Base-by-base conservation (phyloP, 2,888 invertebrate species). In the Oscheius sp. region DNA sequence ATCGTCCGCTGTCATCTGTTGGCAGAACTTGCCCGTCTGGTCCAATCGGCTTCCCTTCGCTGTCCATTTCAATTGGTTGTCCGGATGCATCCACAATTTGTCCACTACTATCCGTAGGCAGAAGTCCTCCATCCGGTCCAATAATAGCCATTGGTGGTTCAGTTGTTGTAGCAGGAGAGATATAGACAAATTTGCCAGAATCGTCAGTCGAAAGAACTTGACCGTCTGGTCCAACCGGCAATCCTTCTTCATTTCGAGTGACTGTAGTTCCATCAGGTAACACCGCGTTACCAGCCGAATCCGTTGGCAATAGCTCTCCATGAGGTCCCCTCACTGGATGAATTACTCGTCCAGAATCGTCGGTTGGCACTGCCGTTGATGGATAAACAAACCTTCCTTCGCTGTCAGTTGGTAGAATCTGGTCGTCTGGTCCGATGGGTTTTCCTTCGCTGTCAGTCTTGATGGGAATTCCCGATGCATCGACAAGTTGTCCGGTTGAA, bases 341-440 rank as follows among this genome's bases (percentile, higher is more conserved):
- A 52, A 82, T 46, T 35, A 63, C 45, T 21, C 41, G 49, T 29
- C 41, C 21, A 76, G 66, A 3, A 0, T 63, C 69, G 16, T 69
- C 55, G 21, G 68, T 27, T 35, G 59, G 76, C 13, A 82, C 69
- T 9, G 29, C 18, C 9, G 73, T 71, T 9, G 35, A 5, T 59
- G 76, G 82, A 64, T 16, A 69, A 35, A 59, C 35, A 35, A 25
- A 59, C 41, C 75, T 71, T 27, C 84, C 85, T 13, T 61, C 35
- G 9, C 25, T 78, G 43, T 85, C 83, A 18, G 81, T 86, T 7
- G 81, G 76, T n/a, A 82, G 72, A 23, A 76, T 73, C 7, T 72
- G 43, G 29, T 81, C 82, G 35, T 84, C 82, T 16, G 75, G 75
- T 73, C 77, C 63, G 46, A 74, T 46, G 46, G 79, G 79, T 56